These are phyloP conservation scores for Promerops cafer DNA, from an alignment of 2,113 vertebrate species.

Conservation along the genomic window DNA sequence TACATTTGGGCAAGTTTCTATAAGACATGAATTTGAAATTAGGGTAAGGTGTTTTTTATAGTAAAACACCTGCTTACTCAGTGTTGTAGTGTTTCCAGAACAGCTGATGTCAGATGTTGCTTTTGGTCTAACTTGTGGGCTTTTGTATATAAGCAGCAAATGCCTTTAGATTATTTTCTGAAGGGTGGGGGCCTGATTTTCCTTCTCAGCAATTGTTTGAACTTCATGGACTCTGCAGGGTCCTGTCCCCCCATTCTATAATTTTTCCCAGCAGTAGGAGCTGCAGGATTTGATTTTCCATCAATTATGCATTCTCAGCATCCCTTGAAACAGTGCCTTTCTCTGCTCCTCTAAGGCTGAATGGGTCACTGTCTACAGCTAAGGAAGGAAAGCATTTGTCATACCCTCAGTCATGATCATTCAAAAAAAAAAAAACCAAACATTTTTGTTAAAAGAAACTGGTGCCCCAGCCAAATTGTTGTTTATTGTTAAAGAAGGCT, in stretches of 20 bases:
- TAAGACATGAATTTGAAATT: conserved; percentile 30
- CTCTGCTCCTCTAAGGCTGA: background rate
- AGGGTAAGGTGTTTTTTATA: background rate
- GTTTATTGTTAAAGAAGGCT: background rate
- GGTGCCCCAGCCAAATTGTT: background rate
- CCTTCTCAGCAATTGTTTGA: background rate
- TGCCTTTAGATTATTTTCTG: background rate
- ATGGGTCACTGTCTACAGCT: background rate
- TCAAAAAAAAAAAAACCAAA: background rate
- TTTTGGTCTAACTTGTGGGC: background rate
- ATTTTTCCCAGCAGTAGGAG: background rate
- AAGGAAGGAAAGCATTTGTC: background rate
- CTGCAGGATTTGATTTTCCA: background rate
- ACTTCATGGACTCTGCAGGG: background rate
- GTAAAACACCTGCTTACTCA: background rate
- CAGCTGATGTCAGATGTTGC: background rate
- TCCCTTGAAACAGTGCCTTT: background rate
- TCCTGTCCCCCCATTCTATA: background rate
- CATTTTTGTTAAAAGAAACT: background rate
- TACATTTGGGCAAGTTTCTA: background rate
- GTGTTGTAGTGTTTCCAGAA: background rate
- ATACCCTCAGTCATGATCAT: background rate
- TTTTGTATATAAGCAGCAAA: background rate
- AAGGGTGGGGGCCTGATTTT: background rate
- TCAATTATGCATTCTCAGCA: background rate